Conservation (phyloP, 2,797 vertebrate species). For the Smutsia temminckii region DNA sequence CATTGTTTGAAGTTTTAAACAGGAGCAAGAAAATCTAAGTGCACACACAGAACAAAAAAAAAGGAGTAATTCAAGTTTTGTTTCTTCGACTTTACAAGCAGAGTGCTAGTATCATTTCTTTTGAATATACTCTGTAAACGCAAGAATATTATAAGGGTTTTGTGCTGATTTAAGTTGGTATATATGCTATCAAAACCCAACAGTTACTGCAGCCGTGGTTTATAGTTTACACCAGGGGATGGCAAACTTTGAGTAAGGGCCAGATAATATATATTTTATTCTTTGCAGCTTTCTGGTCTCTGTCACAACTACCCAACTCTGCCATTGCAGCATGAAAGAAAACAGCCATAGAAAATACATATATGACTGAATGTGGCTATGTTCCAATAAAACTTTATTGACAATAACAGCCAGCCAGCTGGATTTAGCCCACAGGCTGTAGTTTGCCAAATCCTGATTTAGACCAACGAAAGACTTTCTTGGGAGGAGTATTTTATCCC, state of each 20-base stretch:
- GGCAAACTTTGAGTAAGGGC: not conserved
- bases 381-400: constrained; percentile 64
- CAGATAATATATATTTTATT: constrained; percentile 30
- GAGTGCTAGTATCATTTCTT: not conserved
- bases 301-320: not conserved
- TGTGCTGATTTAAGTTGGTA: not conserved
- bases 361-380: not conserved
- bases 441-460: not conserved
- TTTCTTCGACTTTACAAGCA: not conserved
- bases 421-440: not conserved
- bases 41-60: not conserved
- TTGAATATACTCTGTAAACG: not conserved
- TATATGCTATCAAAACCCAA: not conserved
- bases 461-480: not conserved
- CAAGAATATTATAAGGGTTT: too few species aligned
- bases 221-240: not conserved
- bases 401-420: constrained; percentile 12
- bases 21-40: not conserved
- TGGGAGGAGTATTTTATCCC: not conserved
- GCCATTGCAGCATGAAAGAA: not conserved
- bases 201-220: not conserved
- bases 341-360: not conserved
- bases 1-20: not conserved
- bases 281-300: constrained; percentile 9
- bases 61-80: not conserved